Evolutionary conservation across 2,113 vertebrate species (phyloP).

Genomic region (Pangasianodon hypophthalmus): DNA sequence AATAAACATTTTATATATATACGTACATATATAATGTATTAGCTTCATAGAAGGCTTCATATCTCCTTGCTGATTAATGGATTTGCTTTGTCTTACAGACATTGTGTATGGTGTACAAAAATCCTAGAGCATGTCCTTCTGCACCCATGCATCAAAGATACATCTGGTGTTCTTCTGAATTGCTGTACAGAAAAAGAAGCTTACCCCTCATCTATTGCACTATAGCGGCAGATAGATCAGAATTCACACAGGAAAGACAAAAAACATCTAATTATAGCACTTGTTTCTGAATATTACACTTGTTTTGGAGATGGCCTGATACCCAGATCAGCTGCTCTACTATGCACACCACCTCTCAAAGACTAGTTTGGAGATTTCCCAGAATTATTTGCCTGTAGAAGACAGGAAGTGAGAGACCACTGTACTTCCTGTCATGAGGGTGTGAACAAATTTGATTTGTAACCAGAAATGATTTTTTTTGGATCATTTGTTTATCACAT

Average conservation of each 20-base stretch:
- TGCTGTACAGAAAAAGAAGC: not conserved
- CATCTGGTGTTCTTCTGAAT: not conserved
- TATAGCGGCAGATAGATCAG: not conserved
- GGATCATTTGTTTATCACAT: not conserved
- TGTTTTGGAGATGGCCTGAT: not conserved
- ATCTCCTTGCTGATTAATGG: not conserved
- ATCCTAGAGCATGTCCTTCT: constrained; percentile 8
- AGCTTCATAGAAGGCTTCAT: not conserved
- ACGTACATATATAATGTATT: too few species aligned
- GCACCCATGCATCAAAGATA: not conserved
- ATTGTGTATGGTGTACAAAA: not conserved
- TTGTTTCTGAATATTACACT: constrained; percentile 28
- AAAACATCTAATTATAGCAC: constrained; percentile 26
- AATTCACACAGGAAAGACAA: constrained; percentile 25
- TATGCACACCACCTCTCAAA: not conserved
- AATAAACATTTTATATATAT: not conserved
- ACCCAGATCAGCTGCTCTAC: not conserved
- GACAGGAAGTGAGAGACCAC: constrained; percentile 35
- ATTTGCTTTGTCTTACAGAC: constrained; percentile 25
- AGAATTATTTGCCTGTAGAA: not conserved
- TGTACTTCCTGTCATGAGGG: not conserved
- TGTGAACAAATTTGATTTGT: constrained; percentile 1
- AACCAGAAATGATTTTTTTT: not conserved
- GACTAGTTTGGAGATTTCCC: not conserved
- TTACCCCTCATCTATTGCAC: not conserved